These are phyloP conservation scores for Siniperca undulata DNA, from an alignment of 2,797 vertebrate genomes.

Conservation along the genomic window DNA sequence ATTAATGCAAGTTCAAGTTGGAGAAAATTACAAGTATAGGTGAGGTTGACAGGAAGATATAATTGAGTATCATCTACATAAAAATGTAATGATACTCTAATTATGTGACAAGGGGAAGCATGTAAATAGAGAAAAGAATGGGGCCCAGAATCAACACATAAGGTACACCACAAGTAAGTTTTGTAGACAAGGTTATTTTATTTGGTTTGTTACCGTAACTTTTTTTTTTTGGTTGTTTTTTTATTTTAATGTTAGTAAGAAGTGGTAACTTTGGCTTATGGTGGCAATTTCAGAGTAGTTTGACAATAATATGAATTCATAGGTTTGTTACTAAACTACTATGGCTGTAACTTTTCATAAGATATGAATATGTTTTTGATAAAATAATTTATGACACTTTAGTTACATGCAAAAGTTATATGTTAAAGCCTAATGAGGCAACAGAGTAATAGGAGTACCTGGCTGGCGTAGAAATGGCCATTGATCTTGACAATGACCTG, in stretches of 20 bases:
- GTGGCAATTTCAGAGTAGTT: neutral
- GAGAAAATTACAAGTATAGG: neutral
- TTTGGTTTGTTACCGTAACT: neutral
- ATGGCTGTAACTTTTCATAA: neutral
- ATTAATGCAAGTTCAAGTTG: neutral
- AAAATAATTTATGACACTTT: neutral
- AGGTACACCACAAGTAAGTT: neutral
- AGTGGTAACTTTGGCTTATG: neutral
- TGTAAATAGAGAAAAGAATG: neutral
- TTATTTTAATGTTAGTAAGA: too few relatives aligned
- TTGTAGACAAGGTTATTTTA: neutral
- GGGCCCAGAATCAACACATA: neutral
- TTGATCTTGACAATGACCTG: conserved; percentile 98
- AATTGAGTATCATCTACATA: neutral
- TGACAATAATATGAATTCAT: neutral
- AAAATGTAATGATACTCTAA: neutral
- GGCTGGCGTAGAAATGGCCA: conserved; percentile 97
- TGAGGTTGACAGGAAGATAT: neutral
- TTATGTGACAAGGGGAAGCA: neutral
- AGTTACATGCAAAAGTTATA: neutral
- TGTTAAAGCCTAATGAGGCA: neutral
- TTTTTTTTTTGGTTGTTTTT: too few relatives aligned
- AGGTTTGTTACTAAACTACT: neutral
- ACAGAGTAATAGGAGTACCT: conserved; percentile 81
- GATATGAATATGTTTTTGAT: neutral